Percentiles rank a stretch among this genome's conserved stretches.
These are phyloP conservation scores for Metaphire vulgaris DNA, from an alignment of 1,140 invertebrate genomes.

Conservation along the genomic window DNA sequence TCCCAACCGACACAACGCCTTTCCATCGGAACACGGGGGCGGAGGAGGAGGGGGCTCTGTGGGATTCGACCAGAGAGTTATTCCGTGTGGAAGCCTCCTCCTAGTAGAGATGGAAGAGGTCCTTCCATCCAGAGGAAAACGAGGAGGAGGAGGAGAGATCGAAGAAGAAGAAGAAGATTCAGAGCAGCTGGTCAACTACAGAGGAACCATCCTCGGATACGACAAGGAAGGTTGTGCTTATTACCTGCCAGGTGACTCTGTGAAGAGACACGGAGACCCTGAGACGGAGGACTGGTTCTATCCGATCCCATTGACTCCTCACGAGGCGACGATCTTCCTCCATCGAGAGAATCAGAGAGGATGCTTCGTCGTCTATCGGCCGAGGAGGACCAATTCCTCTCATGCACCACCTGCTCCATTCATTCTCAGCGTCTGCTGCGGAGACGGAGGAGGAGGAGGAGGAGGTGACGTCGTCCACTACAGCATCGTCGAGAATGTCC, in stretches of 20 bases:
- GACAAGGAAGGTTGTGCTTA: constrained; percentile 25
- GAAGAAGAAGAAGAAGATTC: too few relatives aligned
- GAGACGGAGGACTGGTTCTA: constrained; percentile 29
- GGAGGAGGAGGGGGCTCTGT: too few relatives aligned
- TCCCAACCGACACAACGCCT: too few relatives aligned
- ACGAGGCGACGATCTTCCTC: constrained; percentile 28
- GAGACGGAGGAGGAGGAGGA: too few relatives aligned
- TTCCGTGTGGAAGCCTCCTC: constrained; percentile 12
- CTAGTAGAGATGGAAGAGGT: constrained; percentile 1
- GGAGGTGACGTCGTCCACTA: constrained; percentile 27
- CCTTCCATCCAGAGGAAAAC: not conserved
- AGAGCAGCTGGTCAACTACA: not conserved
- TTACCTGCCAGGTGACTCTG: constrained; percentile 15
- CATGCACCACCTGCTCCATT: not conserved
- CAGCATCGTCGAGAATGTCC: constrained; percentile 26
- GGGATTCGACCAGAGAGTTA: constrained; percentile 17
- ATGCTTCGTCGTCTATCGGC: constrained; percentile 28
- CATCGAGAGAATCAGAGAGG: constrained; percentile 25
- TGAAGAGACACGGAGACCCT: constrained; percentile 29
- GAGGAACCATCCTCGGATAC: constrained; percentile 10
- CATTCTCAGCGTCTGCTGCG: constrained; percentile 23
- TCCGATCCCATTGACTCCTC: constrained; percentile 19
- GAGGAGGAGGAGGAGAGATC: too few relatives aligned
- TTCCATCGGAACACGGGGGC: too few relatives aligned
- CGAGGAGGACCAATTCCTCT: too few relatives aligned